Percentiles rank a stretch among this genome's conserved stretches.
These are phyloP conservation scores for Myiothlypis coronata DNA, from an alignment of 2,797 vertebrate species.

Conservation along the genomic window DNA sequence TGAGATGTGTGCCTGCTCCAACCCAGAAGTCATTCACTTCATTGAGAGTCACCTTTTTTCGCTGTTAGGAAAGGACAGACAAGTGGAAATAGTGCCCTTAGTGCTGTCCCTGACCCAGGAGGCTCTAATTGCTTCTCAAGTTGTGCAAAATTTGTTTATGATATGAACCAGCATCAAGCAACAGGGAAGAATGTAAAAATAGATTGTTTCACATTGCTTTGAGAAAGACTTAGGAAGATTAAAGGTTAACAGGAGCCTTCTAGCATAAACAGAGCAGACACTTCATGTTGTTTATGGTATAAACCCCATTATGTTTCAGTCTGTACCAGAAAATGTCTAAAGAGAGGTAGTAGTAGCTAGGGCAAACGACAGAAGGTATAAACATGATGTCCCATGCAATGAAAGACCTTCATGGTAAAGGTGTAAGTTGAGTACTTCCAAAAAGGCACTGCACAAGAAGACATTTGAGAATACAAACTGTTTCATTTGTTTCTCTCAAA, in stretches of 20 bases:
- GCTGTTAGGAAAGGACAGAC: background rate
- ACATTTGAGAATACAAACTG: background rate
- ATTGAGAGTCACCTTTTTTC: background rate
- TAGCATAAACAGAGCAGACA: background rate
- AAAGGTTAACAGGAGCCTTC: background rate
- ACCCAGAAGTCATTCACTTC: background rate
- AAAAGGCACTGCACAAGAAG: background rate
- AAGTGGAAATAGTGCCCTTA: background rate
- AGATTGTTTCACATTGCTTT: background rate
- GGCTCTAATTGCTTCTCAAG: background rate
- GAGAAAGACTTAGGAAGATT: background rate
- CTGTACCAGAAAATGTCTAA: background rate
- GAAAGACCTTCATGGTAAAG: background rate
- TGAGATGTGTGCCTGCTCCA: fast-evolving
- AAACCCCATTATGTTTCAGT: background rate
- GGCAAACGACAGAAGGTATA: background rate
- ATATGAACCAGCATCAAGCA: background rate
- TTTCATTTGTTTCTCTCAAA: background rate
- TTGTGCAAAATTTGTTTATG: background rate
- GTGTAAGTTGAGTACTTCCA: background rate
- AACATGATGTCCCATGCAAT: background rate
- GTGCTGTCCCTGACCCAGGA: background rate
- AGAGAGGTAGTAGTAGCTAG: background rate
- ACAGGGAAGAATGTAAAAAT: background rate
- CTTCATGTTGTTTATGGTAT: slow-evolving; percentile 1